Base-by-base conservation (phyloP, 2,888 invertebrate species). In the Aporophyla nigra region DNA sequence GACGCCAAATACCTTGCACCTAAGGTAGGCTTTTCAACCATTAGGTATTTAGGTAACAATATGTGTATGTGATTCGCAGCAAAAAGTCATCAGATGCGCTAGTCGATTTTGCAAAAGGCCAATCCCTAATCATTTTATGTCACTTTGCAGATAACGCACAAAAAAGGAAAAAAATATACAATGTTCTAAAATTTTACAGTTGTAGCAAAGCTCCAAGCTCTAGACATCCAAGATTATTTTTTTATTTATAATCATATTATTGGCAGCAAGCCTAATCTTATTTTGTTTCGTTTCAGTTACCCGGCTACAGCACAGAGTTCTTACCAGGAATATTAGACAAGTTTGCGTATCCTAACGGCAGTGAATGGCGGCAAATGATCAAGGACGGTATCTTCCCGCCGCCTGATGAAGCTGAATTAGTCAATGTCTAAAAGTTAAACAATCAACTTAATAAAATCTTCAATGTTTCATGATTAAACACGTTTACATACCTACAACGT, bases 251-350 rank as follows among this genome's bases (percentile, higher is more conserved):
- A 10, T 12, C 19, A 24, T 24, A 56, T 27, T 9, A 56, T 27
- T 9, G 6, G 0, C 10, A 62, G 12, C 14, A 9, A 49, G 1
- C 19, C 24, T 58, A 14, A 54, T n/a, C 5, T 27, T 66, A 53
- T 62, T 54, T 69, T 69, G 40, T 61, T 74, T 71, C 81, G 66
- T 97, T 97, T 78, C 93, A 98, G 97, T 91, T 94, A 24, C 97
- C 98, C 0, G 99, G 99, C 1, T 99, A 99, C 95, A 98, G 98
- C 87, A 98, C 98, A 0, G 97, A 98, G 91, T 97, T 99, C 89
- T 97, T 98, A 87, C 97, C 97, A 3, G 97, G 97, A 66, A 97
- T 98, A 0, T 90, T 99, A 54, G 95, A 97, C 53, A 97, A 97
- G 86, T 98, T 97, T 92, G 97, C 97, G 74, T 99, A 98, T 93